Percentiles rank a stretch among this genome's conserved stretches.
phyloP scores from a whole-genome alignment of 1,140 invertebrate genomes.

The Orius insidiosus region DNA sequence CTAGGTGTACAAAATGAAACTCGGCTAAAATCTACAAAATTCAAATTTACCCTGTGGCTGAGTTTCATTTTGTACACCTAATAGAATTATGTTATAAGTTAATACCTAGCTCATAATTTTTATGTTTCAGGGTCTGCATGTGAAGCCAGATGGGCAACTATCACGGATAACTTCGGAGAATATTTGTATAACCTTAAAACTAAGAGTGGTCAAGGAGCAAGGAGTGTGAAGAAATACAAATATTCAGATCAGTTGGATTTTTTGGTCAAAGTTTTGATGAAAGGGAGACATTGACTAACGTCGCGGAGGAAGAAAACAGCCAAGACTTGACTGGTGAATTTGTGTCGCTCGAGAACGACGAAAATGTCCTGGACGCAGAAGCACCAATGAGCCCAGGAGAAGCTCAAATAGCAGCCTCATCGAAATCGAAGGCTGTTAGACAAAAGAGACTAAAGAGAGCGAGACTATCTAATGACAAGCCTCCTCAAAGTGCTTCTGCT shows the following conservation, averaged over 20 bases:
- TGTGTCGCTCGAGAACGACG: too few species aligned
- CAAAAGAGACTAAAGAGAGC: background rate
- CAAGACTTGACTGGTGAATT: background rate
- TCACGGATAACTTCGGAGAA: background rate
- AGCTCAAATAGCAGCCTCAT: background rate
- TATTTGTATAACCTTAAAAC: background rate
- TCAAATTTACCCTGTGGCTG: too few species aligned
- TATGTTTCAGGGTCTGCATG: background rate
- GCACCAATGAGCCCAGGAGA: too few species aligned
- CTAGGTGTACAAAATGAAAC: too few species aligned
- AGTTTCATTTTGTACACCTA: too few species aligned
- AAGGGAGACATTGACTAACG: background rate
- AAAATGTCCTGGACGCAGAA: background rate
- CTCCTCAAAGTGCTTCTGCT: background rate
- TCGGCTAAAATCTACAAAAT: too few species aligned
- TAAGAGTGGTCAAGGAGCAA: background rate
- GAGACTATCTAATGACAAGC: too few species aligned
- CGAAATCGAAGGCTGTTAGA: background rate
- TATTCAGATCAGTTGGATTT: background rate
- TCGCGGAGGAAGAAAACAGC: background rate
- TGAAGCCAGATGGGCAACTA: background rate
- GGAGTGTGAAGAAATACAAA: background rate
- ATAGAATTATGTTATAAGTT: too few species aligned
- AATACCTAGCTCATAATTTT: too few species aligned
- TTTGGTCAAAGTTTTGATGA: slow-evolving; percentile 1